Evolutionary conservation across 2,888 invertebrate genomes (phyloP).

Genomic region (Diachrysia chrysitis): DNA sequence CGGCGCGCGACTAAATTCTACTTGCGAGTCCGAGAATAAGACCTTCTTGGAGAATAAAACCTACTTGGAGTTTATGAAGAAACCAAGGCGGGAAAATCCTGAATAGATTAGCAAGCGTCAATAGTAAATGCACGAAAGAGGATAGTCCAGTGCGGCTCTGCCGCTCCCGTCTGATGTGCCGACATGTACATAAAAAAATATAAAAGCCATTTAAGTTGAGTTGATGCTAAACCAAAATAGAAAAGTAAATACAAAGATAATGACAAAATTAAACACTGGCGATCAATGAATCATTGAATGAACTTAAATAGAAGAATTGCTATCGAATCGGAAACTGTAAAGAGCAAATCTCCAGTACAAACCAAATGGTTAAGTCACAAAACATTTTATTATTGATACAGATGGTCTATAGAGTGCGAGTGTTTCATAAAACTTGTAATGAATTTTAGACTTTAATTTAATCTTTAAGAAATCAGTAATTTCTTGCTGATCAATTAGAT

Average conservation of each 20-base stretch:
- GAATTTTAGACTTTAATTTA: background rate
- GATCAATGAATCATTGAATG: background rate
- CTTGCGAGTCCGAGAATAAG: too few species aligned
- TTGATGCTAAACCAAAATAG: background rate
- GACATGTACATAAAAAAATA: too few species aligned
- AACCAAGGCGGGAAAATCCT: too few species aligned
- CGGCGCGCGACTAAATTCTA: too few species aligned
- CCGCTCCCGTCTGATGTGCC: too few species aligned
- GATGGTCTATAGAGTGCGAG: slow-evolving; percentile 23
- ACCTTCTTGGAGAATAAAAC: too few species aligned
- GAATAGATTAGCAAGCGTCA: too few species aligned
- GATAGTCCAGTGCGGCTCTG: too few species aligned
- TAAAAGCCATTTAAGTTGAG: background rate
- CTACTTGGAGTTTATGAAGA: too few species aligned
- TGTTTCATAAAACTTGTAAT: background rate
- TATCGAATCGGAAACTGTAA: slow-evolving; percentile 13
- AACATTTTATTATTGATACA: slow-evolving; percentile 43
- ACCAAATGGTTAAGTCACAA: slow-evolving; percentile 8
- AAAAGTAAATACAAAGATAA: background rate
- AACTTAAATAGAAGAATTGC: background rate
- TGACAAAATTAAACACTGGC: background rate
- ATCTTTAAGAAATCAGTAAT: background rate
- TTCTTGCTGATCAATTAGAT: too few species aligned
- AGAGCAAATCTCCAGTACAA: background rate
- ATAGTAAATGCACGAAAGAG: too few species aligned